Percentiles rank a stretch among this genome's conserved stretches.
These are phyloP conservation scores for Caerostris extrusa DNA, from an alignment of 1,140 invertebrate genomes.

Conservation along the genomic window DNA sequence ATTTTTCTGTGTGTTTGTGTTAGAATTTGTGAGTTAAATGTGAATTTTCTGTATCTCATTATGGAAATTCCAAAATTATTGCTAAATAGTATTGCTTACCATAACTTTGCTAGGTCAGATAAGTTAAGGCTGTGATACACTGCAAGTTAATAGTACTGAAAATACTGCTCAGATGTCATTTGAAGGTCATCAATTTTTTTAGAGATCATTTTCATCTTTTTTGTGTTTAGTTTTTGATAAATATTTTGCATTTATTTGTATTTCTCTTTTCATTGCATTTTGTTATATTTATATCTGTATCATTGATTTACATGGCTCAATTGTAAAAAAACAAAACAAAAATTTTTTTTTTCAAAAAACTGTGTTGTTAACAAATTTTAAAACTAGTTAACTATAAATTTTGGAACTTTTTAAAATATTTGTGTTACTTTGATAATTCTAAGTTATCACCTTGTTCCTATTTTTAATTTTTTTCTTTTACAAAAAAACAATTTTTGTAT, in stretches of 20 bases:
- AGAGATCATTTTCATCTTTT: not conserved
- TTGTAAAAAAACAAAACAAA: too few species aligned
- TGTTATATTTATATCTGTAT: not conserved
- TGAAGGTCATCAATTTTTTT: not conserved
- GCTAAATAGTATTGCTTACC: not conserved
- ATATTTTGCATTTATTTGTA: not conserved
- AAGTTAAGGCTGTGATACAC: slow-evolving; percentile 42
- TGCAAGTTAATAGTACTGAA: slow-evolving; percentile 23
- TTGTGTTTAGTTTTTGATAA: not conserved
- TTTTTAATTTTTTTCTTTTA: too few species aligned
- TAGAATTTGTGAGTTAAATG: not conserved
- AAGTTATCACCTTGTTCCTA: too few species aligned
- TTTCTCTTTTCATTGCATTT: not conserved
- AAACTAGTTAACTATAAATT: too few species aligned
- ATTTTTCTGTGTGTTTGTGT: not conserved
- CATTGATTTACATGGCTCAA: not conserved
- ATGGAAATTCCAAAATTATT: not conserved
- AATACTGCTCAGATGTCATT: slow-evolving; percentile 11
- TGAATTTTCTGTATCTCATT: not conserved
- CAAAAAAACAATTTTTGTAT: too few species aligned
- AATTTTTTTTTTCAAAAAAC: too few species aligned
- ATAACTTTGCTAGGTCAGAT: not conserved
- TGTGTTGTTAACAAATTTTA: too few species aligned
- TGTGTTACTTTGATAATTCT: too few species aligned
- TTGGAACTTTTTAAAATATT: too few species aligned